Conservation (phyloP, 2,888 invertebrate genomes). For the Zygothrica quintamaculata region DNA sequence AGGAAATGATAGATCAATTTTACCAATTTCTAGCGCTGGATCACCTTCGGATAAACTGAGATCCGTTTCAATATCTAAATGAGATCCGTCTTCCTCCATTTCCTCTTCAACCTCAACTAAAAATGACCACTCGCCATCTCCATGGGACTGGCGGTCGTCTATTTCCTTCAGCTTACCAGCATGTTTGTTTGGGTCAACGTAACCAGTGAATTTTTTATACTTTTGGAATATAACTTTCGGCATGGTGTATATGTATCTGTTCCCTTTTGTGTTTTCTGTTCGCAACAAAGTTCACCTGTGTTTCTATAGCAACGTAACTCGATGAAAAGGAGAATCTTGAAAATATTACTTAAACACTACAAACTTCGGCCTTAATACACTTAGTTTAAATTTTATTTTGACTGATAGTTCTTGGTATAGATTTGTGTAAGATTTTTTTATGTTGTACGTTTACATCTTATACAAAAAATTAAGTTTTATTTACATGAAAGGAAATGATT, state of each 20-base stretch:
- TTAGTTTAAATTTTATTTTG: conserved; percentile 7
- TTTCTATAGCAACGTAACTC: conserved; percentile 51
- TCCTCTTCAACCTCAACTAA: conserved; percentile 34
- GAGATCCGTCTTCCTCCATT: conserved; percentile 44
- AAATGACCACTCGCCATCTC: conserved; percentile 16
- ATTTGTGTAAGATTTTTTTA: too few relatives aligned
- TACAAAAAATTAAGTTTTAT: too few relatives aligned
- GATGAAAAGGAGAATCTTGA: not conserved
- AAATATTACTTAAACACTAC: not conserved
- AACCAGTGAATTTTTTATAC: conserved; percentile 35
- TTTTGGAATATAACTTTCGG: conserved; percentile 53
- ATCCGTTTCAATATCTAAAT: conserved; percentile 33
- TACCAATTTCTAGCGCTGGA: conserved; percentile 65
- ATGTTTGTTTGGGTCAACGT: conserved; percentile 57
- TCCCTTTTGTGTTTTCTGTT: conserved; percentile 34
- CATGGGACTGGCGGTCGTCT: conserved; percentile 26
- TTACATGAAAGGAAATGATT: too few relatives aligned
- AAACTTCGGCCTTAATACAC: not conserved
- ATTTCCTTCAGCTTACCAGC: conserved; percentile 66
- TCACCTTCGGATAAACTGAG: conserved; percentile 68
- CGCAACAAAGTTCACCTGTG: conserved; percentile 38
- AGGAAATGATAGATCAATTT: conserved; percentile 82
- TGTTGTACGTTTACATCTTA: too few relatives aligned
- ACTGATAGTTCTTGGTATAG: conserved; percentile 13
- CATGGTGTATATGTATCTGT: conserved; percentile 39